A percentile compares a stretch with the other conserved stretches of the same genome.
phyloP scores from a whole-genome alignment of 2,888 invertebrate genomes.

The Eupithecia tripunctaria region DNA sequence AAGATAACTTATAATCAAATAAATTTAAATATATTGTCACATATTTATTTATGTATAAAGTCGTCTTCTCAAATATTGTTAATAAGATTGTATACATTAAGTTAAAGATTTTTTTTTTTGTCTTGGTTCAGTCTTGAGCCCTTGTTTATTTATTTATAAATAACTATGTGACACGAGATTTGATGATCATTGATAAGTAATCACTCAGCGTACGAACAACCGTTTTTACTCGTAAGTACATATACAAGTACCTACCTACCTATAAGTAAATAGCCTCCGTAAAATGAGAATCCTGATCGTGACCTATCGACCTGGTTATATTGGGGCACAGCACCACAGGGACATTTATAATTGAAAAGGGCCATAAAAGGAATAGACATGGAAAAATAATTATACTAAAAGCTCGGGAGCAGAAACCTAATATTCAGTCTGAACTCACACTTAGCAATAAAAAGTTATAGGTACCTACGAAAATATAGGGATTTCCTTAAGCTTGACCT shows the following conservation, averaged over 20 bases:
- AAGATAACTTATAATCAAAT: no score
- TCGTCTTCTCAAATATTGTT: no score
- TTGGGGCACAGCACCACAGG: slow-evolving; percentile 50
- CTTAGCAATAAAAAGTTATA: background rate
- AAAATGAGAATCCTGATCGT: background rate
- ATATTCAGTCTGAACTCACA: slow-evolving; percentile 6
- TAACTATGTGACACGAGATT: no score
- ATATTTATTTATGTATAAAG: no score
- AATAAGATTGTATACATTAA: no score
- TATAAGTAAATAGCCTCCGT: background rate
- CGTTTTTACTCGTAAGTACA: background rate
- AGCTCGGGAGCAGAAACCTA: slow-evolving; percentile 42
- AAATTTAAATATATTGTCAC: no score
- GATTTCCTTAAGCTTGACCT: background rate
- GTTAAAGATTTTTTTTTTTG: no score
- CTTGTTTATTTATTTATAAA: no score
- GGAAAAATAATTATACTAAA: slow-evolving; percentile 61
- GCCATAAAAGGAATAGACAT: slow-evolving; percentile 53
- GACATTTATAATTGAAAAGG: slow-evolving; percentile 53
- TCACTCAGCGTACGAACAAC: background rate
- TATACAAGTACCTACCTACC: no score
- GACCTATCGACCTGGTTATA: slow-evolving; percentile 44
- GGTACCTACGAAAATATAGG: slow-evolving; percentile 1
- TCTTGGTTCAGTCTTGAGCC: no score
- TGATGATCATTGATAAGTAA: background rate